These are phyloP conservation scores for Cochlearius cochlearius DNA, from an alignment of 2,113 vertebrate genomes.

Conservation along the genomic window DNA sequence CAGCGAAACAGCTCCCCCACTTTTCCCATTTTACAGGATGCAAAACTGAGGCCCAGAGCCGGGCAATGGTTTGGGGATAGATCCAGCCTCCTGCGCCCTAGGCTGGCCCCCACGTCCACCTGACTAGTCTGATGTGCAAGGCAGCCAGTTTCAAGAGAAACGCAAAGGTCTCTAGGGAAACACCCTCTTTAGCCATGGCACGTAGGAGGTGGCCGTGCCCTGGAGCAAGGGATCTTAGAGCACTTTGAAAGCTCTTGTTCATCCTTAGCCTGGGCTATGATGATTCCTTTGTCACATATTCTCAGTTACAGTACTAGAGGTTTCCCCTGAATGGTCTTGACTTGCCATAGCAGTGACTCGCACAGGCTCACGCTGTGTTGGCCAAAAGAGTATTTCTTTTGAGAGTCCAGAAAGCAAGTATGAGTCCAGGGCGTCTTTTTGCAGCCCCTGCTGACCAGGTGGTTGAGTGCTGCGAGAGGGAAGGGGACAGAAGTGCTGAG, in stretches of 20 bases:
- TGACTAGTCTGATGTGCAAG: not conserved
- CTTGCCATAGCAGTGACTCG: not conserved
- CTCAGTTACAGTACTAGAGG: not conserved
- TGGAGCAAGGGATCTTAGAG: not conserved
- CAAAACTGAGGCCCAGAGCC: not conserved
- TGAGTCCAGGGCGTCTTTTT: not conserved
- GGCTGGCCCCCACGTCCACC: not conserved
- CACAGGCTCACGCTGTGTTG: not conserved
- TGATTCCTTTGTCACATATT: not conserved
- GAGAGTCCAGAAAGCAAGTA: not conserved
- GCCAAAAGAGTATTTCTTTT: not conserved
- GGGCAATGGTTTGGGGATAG: not conserved
- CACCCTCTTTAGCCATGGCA: not conserved
- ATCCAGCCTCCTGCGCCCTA: not conserved
- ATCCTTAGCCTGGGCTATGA: not conserved
- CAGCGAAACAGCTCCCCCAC: not conserved
- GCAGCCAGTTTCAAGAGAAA: not conserved
- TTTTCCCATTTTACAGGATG: not conserved
- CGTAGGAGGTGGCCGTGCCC: fast-evolving
- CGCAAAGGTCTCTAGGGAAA: not conserved
- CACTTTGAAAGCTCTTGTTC: not conserved
- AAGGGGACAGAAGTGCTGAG: not conserved
- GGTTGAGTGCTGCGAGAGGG: not conserved
- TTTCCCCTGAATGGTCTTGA: not conserved
- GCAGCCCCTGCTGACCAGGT: not conserved